phyloP scores from a whole-genome alignment of 2,888 invertebrate species.

The Malthinus seriepunctatus region DNA sequence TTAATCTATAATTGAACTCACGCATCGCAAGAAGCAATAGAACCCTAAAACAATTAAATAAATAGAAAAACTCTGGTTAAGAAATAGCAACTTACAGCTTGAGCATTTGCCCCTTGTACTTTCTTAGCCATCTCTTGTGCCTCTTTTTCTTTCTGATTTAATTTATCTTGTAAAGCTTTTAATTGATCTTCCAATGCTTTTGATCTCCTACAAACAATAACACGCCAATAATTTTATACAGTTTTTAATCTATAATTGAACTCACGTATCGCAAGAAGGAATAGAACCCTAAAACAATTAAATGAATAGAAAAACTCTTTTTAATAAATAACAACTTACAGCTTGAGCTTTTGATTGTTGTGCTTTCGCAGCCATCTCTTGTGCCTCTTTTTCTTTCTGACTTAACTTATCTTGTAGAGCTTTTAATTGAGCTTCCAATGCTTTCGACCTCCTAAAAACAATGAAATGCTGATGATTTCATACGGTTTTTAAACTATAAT shows the following conservation, averaged over 20 bases:
- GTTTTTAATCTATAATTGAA: neutral
- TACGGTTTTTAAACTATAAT: neutral
- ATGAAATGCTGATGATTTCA: too few species aligned
- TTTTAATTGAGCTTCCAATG: too few species aligned
- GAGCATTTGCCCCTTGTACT: too few species aligned
- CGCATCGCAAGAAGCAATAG: neutral
- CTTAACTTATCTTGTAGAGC: neutral
- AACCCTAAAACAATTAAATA: too few species aligned
- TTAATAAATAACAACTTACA: too few species aligned
- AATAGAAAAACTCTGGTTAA: too few species aligned
- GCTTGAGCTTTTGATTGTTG: too few species aligned
- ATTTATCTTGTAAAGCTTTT: too few species aligned
- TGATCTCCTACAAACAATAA: neutral
- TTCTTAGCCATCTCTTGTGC: neutral
- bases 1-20: neutral
- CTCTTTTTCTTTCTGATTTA: neutral
- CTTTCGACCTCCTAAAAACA: neutral
- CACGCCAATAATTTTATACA: too few species aligned
- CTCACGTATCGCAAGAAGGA: neutral
- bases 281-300: neutral
- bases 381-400: neutral
- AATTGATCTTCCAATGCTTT: neutral
- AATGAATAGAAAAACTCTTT: too few species aligned
- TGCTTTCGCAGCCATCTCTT: neutral
- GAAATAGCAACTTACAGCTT: too few species aligned